These are phyloP conservation scores for Colossoma macropomum DNA, from an alignment of 2,113 vertebrate species.

Conservation along the genomic window DNA sequence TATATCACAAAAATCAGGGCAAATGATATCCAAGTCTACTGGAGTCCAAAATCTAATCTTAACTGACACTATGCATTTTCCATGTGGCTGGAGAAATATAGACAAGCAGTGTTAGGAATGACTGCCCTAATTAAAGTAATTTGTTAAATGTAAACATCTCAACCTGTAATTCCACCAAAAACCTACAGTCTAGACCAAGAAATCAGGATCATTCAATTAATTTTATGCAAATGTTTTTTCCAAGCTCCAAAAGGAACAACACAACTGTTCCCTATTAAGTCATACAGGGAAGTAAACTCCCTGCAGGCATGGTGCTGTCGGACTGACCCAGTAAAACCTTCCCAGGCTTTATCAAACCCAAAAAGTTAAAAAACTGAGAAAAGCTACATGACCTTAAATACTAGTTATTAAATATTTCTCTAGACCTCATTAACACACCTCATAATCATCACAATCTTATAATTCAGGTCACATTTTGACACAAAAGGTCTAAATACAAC, in stretches of 20 bases:
- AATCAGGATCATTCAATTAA: neutral
- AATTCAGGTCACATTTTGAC: neutral
- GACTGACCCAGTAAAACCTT: neutral
- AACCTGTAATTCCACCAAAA: neutral
- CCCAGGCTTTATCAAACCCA: neutral
- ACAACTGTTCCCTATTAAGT: neutral
- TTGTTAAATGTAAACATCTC: neutral
- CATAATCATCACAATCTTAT: neutral
- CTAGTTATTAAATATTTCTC: neutral
- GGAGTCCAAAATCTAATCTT: slow-evolving; percentile 22
- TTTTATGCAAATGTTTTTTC: neutral
- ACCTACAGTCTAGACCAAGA: neutral
- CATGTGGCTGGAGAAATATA: slow-evolving; percentile 41
- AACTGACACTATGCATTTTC: slow-evolving; percentile 20
- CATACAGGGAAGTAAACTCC: neutral
- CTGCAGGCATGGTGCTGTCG: neutral
- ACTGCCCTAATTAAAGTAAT: neutral
- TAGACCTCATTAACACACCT: neutral
- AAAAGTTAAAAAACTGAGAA: neutral
- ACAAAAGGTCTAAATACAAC: neutral
- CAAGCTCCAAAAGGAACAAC: neutral
- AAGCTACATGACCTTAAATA: neutral
- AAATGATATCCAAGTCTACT: slow-evolving; percentile 15
- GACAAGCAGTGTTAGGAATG: slow-evolving; percentile 7
- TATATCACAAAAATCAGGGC: slow-evolving; percentile 16